phyloP scores from a whole-genome alignment of 2,888 invertebrate species.

The Nasonovia ribisnigri region DNA sequence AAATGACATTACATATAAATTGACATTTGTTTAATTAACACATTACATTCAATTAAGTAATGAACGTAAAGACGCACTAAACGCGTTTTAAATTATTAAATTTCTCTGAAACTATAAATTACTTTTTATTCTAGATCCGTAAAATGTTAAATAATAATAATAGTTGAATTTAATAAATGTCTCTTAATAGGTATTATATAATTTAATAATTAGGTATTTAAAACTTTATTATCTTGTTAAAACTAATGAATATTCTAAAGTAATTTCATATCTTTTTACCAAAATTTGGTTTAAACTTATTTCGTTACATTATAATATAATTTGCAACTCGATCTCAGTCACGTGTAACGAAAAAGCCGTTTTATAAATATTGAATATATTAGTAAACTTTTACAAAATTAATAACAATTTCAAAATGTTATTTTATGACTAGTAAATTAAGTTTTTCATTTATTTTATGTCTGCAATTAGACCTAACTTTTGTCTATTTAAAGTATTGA shows the following conservation, averaged over 20 bases:
- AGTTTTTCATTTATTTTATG: not conserved
- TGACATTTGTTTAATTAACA: conserved; percentile 41
- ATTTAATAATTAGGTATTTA: conserved; percentile 28
- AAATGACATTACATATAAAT: not conserved
- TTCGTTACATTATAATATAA: conserved; percentile 57
- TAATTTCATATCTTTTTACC: conserved; percentile 48
- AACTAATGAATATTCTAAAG: conserved; percentile 40
- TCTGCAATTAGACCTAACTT: not conserved
- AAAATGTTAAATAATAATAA: conserved; percentile 28
- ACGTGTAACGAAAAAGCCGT: not conserved
- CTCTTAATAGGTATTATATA: not conserved
- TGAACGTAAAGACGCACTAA: not conserved
- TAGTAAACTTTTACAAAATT: not conserved
- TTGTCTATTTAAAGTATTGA: not conserved
- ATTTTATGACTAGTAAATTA: not conserved
- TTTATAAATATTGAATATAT: conserved; percentile 40
- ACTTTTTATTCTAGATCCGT: not conserved
- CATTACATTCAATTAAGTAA: conserved; percentile 43
- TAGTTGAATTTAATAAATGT: conserved; percentile 41
- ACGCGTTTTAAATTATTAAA: conserved; percentile 11
- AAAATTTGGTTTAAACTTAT: conserved; percentile 56
- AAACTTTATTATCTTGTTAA: conserved; percentile 57
- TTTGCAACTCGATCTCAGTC: conserved; percentile 53
- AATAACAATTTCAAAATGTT: not conserved
- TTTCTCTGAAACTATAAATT: not conserved